Percentiles rank a stretch among this genome's conserved stretches.
Evolutionary conservation across 2,888 invertebrate species (phyloP).

Genomic region (Synanthedon andrenaeformis): DNA sequence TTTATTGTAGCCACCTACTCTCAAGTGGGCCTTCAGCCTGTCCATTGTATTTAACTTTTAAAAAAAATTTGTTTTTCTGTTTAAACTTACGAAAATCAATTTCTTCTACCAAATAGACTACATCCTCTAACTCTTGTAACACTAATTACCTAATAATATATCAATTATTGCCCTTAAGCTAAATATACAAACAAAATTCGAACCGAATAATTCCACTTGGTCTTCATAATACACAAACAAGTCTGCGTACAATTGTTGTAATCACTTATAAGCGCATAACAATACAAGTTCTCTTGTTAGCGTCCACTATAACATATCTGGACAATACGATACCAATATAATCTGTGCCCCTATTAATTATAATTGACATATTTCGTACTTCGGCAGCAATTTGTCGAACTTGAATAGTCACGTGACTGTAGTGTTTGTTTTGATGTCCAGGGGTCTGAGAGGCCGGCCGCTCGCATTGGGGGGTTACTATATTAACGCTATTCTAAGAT

Average conservation of each 20-base stretch:
- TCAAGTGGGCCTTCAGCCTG: too few relatives aligned
- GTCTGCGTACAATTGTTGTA: background rate
- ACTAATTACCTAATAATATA: too few relatives aligned
- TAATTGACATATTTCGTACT: conserved; percentile 67
- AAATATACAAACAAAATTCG: too few relatives aligned
- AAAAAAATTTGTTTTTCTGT: too few relatives aligned
- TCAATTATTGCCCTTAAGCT: too few relatives aligned
- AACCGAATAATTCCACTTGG: background rate
- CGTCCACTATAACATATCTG: conserved; percentile 22
- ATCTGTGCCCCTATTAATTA: conserved; percentile 59
- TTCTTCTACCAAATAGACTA: too few relatives aligned
- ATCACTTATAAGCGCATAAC: background rate
- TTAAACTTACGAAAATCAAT: too few relatives aligned
- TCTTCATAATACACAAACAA: background rate
- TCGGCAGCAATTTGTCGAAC: conserved; percentile 51
- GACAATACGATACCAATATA: conserved; percentile 48
- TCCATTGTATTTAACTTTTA: too few relatives aligned
- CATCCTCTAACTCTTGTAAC: too few relatives aligned
- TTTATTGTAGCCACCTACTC: too few relatives aligned
- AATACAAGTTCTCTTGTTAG: conserved; percentile 19
- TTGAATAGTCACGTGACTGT: conserved; percentile 47
- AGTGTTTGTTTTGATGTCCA: conserved; percentile 65
- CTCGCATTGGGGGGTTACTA: conserved; percentile 1
- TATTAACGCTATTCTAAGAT: background rate
- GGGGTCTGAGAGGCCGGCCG: conserved; percentile 14